These are phyloP conservation scores for Bos taurus DNA, from an alignment of 2,113 vertebrate genomes.

Conservation along the genomic window ARS-UCD2.0 NC_037334.1:73290501-73291000, in stretches of 20 bases:
- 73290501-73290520: background rate
- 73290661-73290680: background rate
- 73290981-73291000: background rate
- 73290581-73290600: background rate
- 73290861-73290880: constrained; percentile 11
- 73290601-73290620: background rate
- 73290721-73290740: background rate
- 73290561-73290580: background rate
- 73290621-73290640: background rate
- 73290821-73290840: background rate
- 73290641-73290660: background rate
- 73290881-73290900: background rate
- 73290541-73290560: background rate
- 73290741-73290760: background rate
- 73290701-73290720: background rate
- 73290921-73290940: constrained; percentile 6
- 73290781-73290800: background rate
- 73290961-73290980: background rate
- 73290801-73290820: background rate
- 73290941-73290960: constrained; percentile 10
- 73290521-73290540: background rate
- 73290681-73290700: background rate
- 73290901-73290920: background rate
- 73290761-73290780: background rate
- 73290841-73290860: background rate